Percentiles rank a stretch among this genome's conserved stretches.
These are phyloP conservation scores for Strix aluco DNA, from an alignment of 2,113 vertebrate species.

Conservation along the genomic window DNA sequence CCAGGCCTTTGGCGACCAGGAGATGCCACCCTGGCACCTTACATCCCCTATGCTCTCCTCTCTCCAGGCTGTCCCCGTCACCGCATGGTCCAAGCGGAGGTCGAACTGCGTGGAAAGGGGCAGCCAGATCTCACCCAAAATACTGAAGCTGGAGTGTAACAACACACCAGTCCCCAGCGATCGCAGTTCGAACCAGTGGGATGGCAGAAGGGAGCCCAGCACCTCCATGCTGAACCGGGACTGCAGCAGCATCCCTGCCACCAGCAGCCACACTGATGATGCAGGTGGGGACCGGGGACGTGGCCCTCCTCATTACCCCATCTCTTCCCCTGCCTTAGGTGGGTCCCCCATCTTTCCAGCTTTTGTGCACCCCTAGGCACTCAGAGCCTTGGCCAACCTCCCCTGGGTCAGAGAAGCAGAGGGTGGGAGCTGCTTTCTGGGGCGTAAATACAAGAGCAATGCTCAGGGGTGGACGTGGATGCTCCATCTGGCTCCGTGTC, in stretches of 20 bases:
- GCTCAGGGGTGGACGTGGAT: fast-evolving
- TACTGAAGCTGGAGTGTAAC: conserved; percentile 53
- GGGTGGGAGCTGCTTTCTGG: neutral
- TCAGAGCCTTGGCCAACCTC: neutral
- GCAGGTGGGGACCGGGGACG: neutral
- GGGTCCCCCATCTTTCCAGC: neutral
- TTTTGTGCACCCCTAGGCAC: neutral
- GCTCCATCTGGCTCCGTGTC: neutral
- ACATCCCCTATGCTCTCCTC: neutral
- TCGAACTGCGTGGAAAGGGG: neutral
- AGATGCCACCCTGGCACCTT: neutral
- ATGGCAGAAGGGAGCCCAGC: neutral
- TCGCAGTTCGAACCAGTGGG: neutral
- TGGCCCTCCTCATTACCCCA: neutral
- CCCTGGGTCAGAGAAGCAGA: neutral
- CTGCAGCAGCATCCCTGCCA: too few species aligned
- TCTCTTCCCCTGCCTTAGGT: fast-evolving
- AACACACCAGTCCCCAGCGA: fast-evolving
- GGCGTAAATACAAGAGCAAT: fast-evolving
- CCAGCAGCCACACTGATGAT: neutral
- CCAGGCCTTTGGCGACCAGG: neutral
- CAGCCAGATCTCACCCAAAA: conserved; percentile 26
- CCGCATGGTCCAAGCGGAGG: neutral
- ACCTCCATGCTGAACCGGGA: neutral
- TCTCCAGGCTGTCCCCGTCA: neutral